Base-by-base conservation (phyloP, 2,888 invertebrate genomes). In the Erebia aethiops region DNA sequence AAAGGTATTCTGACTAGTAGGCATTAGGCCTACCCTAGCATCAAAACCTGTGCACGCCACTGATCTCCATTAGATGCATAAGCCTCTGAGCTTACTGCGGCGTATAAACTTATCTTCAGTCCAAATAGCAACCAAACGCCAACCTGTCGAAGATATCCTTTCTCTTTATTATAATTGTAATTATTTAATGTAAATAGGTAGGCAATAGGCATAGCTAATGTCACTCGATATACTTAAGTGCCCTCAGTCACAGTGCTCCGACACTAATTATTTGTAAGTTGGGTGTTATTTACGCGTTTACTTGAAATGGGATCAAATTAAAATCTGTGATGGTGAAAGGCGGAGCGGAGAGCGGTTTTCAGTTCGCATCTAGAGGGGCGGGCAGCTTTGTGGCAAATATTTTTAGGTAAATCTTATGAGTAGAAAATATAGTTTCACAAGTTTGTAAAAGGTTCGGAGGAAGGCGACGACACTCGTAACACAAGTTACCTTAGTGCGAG, bases 241-340 rank as follows among this genome's bases (percentile, higher is more conserved):
- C 56, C 46, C 58, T 69, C 54, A 67, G 65, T 73, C 63, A 21
- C 62, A 49, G 46, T 14, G 62, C 62, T 70, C 71, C 49, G 71
- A 73, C 76, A 74, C 77, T 79, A 77, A 79, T 79, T 78, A 77
- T 79, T 76, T 75, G 74, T 76, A 73, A 79, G 74, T 78, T 77
- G 77, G 76, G 78, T 76, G 77, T 75, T 74, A 73, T 75, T 74
- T 72, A 71, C 71, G 68, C 76, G 67, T 56, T 61, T 54, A 62
- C 61, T 57, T 57, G 26, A 67, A 63, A 58, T 68, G 49, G 71
- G 56, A 58, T 62, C 66, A 46, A 56, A 56, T 63, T 54, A 46
- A 62, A 64, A 60, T 60, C 41, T 1, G 41, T n/a, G 26, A 14
- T 11, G 21, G 8, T 56, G 21, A 57, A 13, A 61, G 41, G 70